Evolutionary conservation across 2,113 vertebrate species (phyloP), one percentile per base, ranked within the genome.

Genomic region (Hypanus sabinus): DNA sequence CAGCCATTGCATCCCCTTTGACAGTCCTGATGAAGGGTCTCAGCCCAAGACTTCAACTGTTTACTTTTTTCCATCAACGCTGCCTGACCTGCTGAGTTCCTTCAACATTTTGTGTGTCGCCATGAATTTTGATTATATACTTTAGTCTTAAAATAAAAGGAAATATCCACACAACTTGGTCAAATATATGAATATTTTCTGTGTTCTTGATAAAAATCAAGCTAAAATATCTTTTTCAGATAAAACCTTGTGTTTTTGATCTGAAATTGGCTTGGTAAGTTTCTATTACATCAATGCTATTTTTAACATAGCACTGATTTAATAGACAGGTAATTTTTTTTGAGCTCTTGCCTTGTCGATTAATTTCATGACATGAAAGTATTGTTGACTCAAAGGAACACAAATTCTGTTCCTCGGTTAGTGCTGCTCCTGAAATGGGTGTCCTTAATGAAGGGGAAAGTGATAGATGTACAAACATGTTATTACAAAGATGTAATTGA

Each of bases 291-390:
- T 33, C 36, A 93, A 3, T 27, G 22, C 46, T 83, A 65, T 73
- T 30, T 75, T 93, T 46, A 12, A 71, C 36, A 30, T 46, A 46
- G 70, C 5, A 71, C 36, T 6, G 65, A 71, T 73, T 71, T 75
- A 93, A 93, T 55, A 38, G n/a, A 93, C 4, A 30, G 91, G 38
- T 93, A 70, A 75, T 93, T 38, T 93, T 93, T 38, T 93, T 93
- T 93, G 8, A 73, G 36, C 20, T 73, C 36, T 71, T 75, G 38
- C 24, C 12, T 22, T 46, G 68, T 93, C 38, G 55, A 93, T 93
- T 93, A 36, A 93, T 75, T 75, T 93, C 90, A 73, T 55, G 38
- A 55, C 24, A 93, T 7, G 60, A 73, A 22, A 22, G 36, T 46
- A 8, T 36, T 10, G 38, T 46, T 93, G 4, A 27, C 8, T 2